Evolutionary conservation across 2,113 vertebrate species (phyloP).

Genomic region (Ivindomyrus marchei): DNA sequence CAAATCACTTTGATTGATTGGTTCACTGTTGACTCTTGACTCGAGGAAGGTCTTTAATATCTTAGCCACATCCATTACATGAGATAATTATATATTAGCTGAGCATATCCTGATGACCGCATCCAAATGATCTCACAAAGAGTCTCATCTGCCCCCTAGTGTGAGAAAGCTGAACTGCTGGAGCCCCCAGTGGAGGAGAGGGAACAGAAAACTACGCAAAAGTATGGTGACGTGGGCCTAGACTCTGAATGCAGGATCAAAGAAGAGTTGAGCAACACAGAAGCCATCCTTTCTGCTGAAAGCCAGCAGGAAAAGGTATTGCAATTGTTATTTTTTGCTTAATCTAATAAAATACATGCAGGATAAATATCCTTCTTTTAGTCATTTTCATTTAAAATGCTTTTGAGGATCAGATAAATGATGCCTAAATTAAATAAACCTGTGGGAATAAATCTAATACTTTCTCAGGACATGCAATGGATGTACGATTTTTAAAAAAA

Average conservation of each 20-base stretch:
- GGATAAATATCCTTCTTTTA: not conserved
- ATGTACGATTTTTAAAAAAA: not conserved
- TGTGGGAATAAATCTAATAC: not conserved
- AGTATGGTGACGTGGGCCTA: constrained; percentile 78
- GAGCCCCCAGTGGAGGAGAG: constrained; percentile 84
- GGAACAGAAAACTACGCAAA: constrained; percentile 85
- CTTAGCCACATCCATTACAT: not conserved
- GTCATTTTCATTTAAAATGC: not conserved
- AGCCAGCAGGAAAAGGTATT: constrained; percentile 83
- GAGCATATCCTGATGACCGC: not conserved
- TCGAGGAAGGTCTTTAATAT: not conserved
- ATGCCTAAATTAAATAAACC: not conserved
- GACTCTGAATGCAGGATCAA: constrained; percentile 79
- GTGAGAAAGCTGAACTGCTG: constrained; percentile 86
- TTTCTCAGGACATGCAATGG: not conserved
- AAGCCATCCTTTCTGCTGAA: constrained; percentile 77
- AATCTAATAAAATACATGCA: not conserved
- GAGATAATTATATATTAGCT: not conserved
- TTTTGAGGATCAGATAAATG: not conserved
- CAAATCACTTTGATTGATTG: not conserved
- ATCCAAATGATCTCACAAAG: not conserved
- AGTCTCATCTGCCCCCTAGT: constrained; percentile 48
- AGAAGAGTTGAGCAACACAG: constrained; percentile 75
- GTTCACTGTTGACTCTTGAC: not conserved
- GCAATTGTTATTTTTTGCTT: too few relatives aligned